Conservation (phyloP, 2,113 vertebrate species). For the Semicossyphus pulcher region DNA sequence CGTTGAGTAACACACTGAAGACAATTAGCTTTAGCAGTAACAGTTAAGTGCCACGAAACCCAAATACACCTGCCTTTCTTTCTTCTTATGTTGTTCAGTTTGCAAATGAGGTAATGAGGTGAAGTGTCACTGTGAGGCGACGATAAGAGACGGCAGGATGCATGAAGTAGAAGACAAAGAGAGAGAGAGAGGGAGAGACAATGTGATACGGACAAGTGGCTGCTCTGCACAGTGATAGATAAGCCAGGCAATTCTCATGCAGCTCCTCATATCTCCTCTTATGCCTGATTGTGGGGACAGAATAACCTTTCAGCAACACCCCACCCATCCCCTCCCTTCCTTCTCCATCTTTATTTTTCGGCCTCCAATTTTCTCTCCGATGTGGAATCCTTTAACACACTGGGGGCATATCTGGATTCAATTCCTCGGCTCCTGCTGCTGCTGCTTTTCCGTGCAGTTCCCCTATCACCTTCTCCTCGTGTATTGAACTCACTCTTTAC, state of each 20-base stretch:
- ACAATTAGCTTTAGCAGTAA: constrained; percentile 20
- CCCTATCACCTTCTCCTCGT: constrained; percentile 9
- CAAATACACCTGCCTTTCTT: neutral
- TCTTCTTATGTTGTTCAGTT: constrained; percentile 12
- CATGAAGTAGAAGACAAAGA: constrained; percentile 7
- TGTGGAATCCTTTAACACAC: constrained; percentile 7
- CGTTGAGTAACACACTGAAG: neutral
- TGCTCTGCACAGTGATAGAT: constrained; percentile 46
- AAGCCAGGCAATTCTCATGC: constrained; percentile 40
- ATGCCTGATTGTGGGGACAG: constrained; percentile 27
- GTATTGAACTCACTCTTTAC: constrained; percentile 20
- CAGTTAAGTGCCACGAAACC: neutral
- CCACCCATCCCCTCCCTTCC: neutral
- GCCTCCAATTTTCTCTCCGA: constrained; percentile 13
- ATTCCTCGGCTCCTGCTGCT: constrained; percentile 2
- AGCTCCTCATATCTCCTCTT: constrained; percentile 39
- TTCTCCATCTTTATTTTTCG: constrained; percentile 10
- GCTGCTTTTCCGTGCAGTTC: neutral
- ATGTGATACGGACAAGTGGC: constrained; percentile 40
- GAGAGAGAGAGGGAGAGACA: constrained; percentile 13
- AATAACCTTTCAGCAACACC: constrained; percentile 30
- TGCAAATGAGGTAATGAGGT: constrained; percentile 49
- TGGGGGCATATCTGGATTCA: neutral
- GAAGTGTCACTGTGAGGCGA: constrained; percentile 41
- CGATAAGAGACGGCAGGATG: constrained; percentile 38